Conservation (phyloP, 2,113 vertebrate genomes). For the Chitala chitala region DNA sequence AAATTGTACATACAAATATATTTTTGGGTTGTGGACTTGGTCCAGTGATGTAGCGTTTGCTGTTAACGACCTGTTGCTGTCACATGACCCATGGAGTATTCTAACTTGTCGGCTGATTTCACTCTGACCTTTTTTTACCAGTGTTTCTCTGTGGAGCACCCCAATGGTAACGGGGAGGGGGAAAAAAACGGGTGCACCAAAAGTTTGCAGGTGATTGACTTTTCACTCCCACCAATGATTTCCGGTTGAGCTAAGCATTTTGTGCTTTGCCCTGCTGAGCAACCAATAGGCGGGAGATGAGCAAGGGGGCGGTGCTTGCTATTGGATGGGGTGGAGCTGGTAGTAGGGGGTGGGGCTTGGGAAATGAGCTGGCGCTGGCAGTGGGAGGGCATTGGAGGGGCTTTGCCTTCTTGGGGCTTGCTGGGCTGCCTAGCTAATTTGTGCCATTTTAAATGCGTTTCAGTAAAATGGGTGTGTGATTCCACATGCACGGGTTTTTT, state of each 20-base stretch:
- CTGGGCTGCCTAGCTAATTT: too few relatives aligned
- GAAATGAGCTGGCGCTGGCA: too few relatives aligned
- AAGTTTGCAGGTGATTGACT: conserved; percentile 45
- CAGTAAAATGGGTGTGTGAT: too few relatives aligned
- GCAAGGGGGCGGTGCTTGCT: background rate
- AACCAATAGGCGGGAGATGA: conserved; percentile 21
- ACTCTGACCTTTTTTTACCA: conserved; percentile 40
- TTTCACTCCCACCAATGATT: conserved; percentile 25
- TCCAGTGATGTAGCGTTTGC: conserved; percentile 6
- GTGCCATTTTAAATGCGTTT: too few relatives aligned
- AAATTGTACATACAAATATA: conserved; percentile 6
- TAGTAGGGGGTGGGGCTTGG: background rate
- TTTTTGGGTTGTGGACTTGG: background rate
- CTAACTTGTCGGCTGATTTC: conserved; percentile 32
- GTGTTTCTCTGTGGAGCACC: conserved; percentile 43
- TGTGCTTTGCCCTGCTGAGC: conserved; percentile 3
- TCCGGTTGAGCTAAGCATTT: conserved; percentile 5
- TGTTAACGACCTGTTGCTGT: conserved; percentile 22
- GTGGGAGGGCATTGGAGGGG: background rate
- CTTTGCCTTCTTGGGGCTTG: background rate
- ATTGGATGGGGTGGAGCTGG: background rate
- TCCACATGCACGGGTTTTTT: too few relatives aligned
- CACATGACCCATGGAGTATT: conserved; percentile 22
- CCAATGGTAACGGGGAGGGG: conserved; percentile 43
- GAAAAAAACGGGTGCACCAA: conserved; percentile 43